Evolutionary conservation across 2,797 vertebrate genomes (phyloP).

Genomic region (Myotis daubentonii): DNA sequence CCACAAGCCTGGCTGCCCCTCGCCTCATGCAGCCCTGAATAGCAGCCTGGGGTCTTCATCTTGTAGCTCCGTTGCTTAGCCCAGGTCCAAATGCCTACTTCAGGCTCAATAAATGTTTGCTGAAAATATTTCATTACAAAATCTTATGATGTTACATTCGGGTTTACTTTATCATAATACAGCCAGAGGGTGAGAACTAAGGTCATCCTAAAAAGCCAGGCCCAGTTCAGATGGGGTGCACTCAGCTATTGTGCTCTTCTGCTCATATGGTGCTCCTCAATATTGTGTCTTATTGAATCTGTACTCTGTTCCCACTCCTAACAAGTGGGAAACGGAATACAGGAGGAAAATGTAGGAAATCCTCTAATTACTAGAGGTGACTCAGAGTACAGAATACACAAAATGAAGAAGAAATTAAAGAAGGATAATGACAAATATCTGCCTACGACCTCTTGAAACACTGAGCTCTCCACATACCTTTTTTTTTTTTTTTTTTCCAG

Average conservation of each 20-base stretch:
- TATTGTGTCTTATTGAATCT: background rate
- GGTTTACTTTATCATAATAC: background rate
- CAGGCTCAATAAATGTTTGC: background rate
- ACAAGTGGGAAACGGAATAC: background rate
- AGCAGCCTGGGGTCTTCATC: background rate
- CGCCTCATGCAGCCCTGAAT: background rate
- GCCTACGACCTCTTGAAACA: background rate
- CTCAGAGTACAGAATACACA: background rate
- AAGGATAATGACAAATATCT: background rate
- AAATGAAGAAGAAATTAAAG: background rate
- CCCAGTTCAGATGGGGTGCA: background rate
- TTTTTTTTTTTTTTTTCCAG: background rate
- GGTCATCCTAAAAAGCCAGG: background rate
- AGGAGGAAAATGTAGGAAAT: background rate
- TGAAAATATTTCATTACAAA: background rate
- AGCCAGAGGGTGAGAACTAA: background rate
- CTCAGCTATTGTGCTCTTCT: background rate
- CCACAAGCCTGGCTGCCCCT: background rate
- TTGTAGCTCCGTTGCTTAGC: background rate
- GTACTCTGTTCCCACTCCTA: background rate
- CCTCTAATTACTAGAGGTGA: background rate
- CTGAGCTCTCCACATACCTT: background rate
- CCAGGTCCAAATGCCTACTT: background rate
- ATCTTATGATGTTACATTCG: background rate
- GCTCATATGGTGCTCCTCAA: background rate